Evolutionary conservation across 2,113 vertebrate species (phyloP).

Genomic region (Addax nasomaculatus): DNA sequence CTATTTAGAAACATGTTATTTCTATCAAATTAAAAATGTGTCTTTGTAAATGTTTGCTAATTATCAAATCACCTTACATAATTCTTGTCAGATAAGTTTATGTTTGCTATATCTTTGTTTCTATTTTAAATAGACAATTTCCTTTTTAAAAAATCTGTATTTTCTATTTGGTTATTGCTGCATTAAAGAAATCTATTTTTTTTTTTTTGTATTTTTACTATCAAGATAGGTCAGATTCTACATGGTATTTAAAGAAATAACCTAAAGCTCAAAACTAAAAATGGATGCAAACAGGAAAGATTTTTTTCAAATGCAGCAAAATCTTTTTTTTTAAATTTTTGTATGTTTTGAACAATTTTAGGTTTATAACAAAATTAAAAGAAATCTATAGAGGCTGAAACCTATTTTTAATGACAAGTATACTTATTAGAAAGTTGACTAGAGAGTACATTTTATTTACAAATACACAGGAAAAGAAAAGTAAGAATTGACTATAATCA

Average conservation of each 20-base stretch:
- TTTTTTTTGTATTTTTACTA: background rate
- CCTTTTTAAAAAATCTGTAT: background rate
- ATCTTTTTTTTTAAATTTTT: background rate
- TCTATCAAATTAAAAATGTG: background rate
- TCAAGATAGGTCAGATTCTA: background rate
- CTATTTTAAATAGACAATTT: background rate
- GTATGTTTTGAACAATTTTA: background rate
- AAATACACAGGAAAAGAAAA: constrained; percentile 3
- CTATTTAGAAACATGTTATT: background rate
- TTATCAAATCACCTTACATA: background rate
- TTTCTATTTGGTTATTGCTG: background rate
- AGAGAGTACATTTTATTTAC: constrained; percentile 33
- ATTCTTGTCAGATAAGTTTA: background rate
- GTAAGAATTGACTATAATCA: background rate
- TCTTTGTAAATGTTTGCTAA: background rate
- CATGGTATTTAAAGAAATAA: background rate
- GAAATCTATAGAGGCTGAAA: background rate
- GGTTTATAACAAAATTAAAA: background rate
- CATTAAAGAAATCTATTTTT: background rate
- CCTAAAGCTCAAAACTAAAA: background rate
- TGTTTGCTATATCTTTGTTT: background rate
- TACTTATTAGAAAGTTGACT: background rate
- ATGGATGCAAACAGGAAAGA: background rate
- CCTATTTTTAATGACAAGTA: background rate
- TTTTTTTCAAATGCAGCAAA: background rate